A percentile compares a stretch with the other conserved stretches of the same genome.
Conservation (phyloP, 2,888 invertebrate species). For the Lypha dubia region DNA sequence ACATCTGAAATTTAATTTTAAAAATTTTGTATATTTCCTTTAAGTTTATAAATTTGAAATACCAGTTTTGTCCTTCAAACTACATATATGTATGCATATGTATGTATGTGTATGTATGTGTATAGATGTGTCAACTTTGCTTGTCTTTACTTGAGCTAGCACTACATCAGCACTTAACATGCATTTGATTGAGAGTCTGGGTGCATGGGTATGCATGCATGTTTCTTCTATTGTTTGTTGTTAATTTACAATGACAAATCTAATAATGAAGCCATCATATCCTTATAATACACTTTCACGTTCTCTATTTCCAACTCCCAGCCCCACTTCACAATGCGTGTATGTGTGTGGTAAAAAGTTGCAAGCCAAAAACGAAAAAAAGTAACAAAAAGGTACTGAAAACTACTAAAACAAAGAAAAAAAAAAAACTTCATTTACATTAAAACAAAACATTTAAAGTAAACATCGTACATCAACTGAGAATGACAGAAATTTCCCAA, state of each 20-base stretch:
- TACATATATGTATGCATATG: too few relatives aligned
- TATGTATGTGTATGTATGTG: too few relatives aligned
- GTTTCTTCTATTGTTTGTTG: slow-evolving; percentile 54
- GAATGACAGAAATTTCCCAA: slow-evolving; percentile 56
- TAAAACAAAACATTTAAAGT: slow-evolving; percentile 41
- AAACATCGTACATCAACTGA: slow-evolving; percentile 59
- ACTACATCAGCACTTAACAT: slow-evolving; percentile 45
- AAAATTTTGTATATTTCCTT: neutral
- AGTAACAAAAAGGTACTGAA: slow-evolving; percentile 20
- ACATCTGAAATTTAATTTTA: neutral
- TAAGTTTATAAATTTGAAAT: neutral
- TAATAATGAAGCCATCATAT: slow-evolving; percentile 69
- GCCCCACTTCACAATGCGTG: slow-evolving; percentile 15
- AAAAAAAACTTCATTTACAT: slow-evolving; percentile 45
- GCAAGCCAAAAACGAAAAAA: neutral
- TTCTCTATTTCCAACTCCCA: neutral
- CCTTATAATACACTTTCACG: slow-evolving; percentile 34
- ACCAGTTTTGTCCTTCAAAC: neutral
- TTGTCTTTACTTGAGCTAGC: slow-evolving; percentile 7
- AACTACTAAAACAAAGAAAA: slow-evolving; percentile 32
- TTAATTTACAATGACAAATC: slow-evolving; percentile 71
- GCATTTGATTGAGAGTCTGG: slow-evolving; percentile 51
- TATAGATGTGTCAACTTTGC: neutral
- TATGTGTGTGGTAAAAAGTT: slow-evolving; percentile 21
- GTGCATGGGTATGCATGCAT: neutral